Evolutionary conservation across 2,113 vertebrate species (phyloP).

Genomic region (Alosa alosa): DNA sequence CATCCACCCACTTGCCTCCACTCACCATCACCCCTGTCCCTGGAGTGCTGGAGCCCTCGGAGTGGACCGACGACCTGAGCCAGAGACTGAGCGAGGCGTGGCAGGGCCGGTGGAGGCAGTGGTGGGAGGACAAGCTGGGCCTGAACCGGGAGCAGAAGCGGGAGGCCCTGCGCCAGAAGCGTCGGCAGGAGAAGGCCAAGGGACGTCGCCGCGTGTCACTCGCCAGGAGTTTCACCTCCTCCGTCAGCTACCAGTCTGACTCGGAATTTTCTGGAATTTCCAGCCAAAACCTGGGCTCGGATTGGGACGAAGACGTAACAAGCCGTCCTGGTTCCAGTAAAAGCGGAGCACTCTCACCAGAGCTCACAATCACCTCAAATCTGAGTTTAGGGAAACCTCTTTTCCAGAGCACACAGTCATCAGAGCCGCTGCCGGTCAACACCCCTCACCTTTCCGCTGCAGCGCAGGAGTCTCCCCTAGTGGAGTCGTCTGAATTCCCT

Average conservation of each 20-base stretch:
- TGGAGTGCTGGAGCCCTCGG: not conserved
- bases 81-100: constrained; percentile 73
- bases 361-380: not conserved
- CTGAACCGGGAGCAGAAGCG: constrained; percentile 41
- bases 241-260: constrained; percentile 64
- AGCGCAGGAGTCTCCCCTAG: not conserved
- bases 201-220: constrained; percentile 45
- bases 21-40: constrained; percentile 31
- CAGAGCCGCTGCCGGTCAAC: not conserved
- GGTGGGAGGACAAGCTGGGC: constrained; percentile 76
- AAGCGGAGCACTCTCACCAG: not conserved
- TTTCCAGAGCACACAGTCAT: not conserved
- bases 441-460: not conserved
- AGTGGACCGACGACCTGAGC: constrained; percentile 69
- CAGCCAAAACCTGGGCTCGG: constrained; percentile 50
- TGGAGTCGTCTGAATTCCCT: not conserved
- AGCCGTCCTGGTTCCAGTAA: not conserved
- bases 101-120: constrained; percentile 62
- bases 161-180: constrained; percentile 64
- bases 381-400: not conserved
- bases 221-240: constrained; percentile 78
- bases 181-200: constrained; percentile 62
- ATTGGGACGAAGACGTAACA: not conserved
- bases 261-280: constrained; percentile 23
- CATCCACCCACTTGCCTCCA: not conserved